phyloP scores from a whole-genome alignment of 1,140 invertebrate genomes.

The Leptoteleia sp. region DNA sequence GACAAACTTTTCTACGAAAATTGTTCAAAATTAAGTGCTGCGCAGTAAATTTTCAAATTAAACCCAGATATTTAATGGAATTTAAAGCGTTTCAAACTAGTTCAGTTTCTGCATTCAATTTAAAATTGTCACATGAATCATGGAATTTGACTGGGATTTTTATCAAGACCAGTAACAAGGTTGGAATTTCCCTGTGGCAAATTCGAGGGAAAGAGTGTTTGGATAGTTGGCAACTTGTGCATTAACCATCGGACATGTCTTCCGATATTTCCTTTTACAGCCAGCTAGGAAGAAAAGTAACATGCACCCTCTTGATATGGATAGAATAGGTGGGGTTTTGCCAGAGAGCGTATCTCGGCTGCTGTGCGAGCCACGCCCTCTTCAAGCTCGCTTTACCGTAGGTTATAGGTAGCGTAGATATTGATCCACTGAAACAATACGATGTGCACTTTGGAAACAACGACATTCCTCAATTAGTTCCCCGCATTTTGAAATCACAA shows the following conservation, averaged over 20 bases:
- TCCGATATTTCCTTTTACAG: slow-evolving; percentile 51
- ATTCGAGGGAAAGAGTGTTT: slow-evolving; percentile 9
- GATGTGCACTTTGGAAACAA: slow-evolving; percentile 77
- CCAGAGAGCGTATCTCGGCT: slow-evolving; percentile 76
- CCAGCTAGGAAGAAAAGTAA: slow-evolving; percentile 65
- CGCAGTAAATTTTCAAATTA: too few species aligned
- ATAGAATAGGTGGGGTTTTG: slow-evolving; percentile 70
- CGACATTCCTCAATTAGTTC: slow-evolving; percentile 77
- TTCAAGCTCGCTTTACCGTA: slow-evolving; percentile 75
- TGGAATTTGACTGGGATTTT: too few species aligned
- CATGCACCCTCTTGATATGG: slow-evolving; percentile 64
- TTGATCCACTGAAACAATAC: slow-evolving; percentile 80
- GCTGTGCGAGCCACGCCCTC: slow-evolving; percentile 80
- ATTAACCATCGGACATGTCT: slow-evolving; percentile 29
- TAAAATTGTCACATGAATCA: too few species aligned
- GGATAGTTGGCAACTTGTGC: slow-evolving; percentile 8
- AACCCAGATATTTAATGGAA: too few species aligned
- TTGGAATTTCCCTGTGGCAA: slow-evolving; percentile 19
- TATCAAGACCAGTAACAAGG: background rate
- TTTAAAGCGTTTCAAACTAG: too few species aligned
- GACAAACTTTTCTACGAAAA: too few species aligned
- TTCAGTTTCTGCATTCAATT: too few species aligned
- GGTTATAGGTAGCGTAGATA: slow-evolving; percentile 79
- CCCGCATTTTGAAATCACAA: slow-evolving; percentile 17
- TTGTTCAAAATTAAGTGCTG: too few species aligned